Conservation (phyloP, 2,888 invertebrate species). For the Drosophila mercatorum region DNA sequence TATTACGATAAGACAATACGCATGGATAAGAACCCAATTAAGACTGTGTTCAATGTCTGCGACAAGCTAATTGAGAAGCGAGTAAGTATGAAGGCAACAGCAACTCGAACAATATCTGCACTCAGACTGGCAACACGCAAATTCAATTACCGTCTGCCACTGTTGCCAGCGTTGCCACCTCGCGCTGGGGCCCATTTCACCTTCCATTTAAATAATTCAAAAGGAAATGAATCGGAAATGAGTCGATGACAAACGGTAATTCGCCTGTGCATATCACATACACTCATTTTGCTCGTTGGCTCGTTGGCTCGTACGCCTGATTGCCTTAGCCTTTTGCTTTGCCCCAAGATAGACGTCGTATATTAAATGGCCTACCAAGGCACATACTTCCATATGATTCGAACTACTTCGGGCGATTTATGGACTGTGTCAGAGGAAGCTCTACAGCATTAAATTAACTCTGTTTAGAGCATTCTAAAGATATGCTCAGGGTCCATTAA, state of each 20-base stretch:
- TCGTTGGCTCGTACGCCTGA: conserved; percentile 13
- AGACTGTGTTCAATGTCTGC: conserved; percentile 96
- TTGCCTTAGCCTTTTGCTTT: conserved; percentile 1
- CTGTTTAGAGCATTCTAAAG: conserved; percentile 1
- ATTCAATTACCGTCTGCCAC: conserved; percentile 51
- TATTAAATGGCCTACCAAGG: conserved; percentile 1
- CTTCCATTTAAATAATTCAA: conserved; percentile 70
- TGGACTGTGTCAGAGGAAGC: background rate
- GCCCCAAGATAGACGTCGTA: conserved; percentile 9
- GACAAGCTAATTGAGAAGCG: conserved; percentile 94
- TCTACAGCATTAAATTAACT: background rate
- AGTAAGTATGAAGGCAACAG: conserved; percentile 85
- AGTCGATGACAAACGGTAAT: conserved; percentile 73
- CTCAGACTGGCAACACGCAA: conserved; percentile 24
- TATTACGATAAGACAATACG: conserved; percentile 95
- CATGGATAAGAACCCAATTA: conserved; percentile 98
- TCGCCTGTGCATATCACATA: conserved; percentile 52
- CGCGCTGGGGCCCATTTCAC: conserved; percentile 11
- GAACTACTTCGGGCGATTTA: background rate
- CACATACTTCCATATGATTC: background rate
- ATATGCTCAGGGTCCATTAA: conserved; percentile 25
- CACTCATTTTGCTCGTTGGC: conserved; percentile 16
- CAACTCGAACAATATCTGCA: background rate
- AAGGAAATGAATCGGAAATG: conserved; percentile 75
- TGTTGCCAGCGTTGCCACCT: conserved; percentile 16